These are phyloP conservation scores for Netelia melanura DNA, from an alignment of 2,888 invertebrate species.

Conservation along the genomic window DNA sequence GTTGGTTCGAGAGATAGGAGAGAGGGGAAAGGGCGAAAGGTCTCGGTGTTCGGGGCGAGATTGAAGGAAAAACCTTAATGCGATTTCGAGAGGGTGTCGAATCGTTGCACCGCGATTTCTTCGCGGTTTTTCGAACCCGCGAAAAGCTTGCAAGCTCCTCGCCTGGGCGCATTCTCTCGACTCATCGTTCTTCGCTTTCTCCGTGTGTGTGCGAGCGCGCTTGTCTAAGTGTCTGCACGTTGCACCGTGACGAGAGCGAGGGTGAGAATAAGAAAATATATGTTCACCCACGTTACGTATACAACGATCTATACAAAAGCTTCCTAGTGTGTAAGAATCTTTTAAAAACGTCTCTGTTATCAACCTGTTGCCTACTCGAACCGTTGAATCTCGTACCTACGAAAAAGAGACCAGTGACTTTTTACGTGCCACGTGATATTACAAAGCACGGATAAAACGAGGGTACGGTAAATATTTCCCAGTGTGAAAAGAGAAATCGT, in stretches of 20 bases:
- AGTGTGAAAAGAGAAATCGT: no score
- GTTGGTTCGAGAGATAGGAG: neutral
- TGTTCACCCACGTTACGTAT: neutral
- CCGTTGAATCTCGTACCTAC: slow-evolving; percentile 1
- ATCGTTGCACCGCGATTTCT: slow-evolving; percentile 60
- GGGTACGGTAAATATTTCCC: neutral
- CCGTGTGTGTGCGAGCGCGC: neutral
- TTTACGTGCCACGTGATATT: neutral
- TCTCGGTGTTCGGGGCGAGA: slow-evolving; percentile 36
- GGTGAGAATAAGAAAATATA: neutral
- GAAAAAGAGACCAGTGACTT: slow-evolving; percentile 5
- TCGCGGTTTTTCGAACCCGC: slow-evolving; percentile 53
- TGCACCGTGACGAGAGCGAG: slow-evolving; percentile 14
- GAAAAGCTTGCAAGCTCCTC: slow-evolving; percentile 52
- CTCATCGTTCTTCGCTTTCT: slow-evolving; percentile 66
- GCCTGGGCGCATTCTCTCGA: slow-evolving; percentile 50
- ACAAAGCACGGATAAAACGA: neutral
- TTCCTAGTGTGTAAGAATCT: slow-evolving; percentile 50
- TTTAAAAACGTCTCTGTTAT: slow-evolving; percentile 67
- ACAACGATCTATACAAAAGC: slow-evolving; percentile 4
- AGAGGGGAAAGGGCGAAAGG: slow-evolving; percentile 4
- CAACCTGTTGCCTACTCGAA: slow-evolving; percentile 67
- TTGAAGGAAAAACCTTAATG: slow-evolving; percentile 66
- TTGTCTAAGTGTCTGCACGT: neutral
- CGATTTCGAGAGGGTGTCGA: slow-evolving; percentile 67